Conservation (phyloP, 1,140 invertebrate species). For the Nymphalis io region DNA sequence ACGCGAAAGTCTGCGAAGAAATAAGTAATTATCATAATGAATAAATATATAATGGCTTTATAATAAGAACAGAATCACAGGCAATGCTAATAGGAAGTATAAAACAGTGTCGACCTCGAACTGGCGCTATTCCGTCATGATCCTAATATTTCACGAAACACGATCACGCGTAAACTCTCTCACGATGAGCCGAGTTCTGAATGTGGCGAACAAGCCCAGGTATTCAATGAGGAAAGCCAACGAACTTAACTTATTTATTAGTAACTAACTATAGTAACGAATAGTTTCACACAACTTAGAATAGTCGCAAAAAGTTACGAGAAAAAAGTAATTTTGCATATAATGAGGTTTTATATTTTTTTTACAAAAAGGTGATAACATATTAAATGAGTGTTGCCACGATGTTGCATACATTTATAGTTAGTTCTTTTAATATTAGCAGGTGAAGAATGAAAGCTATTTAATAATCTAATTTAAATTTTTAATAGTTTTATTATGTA, state of each 20-base stretch:
- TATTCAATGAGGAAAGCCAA: slow-evolving; percentile 16
- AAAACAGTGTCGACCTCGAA: slow-evolving; percentile 40
- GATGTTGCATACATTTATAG: no score
- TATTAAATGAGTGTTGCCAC: no score
- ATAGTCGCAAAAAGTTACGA: no score
- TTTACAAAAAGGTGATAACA: no score
- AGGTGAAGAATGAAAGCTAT: no score
- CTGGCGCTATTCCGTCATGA: slow-evolving; percentile 44
- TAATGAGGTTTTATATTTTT: no score
- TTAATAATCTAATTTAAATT: no score
- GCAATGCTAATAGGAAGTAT: slow-evolving; percentile 19
- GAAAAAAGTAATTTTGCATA: not conserved
- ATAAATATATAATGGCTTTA: not conserved
- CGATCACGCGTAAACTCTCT: slow-evolving; percentile 44
- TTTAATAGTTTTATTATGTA: no score
- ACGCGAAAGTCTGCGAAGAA: no score
- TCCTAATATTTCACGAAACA: slow-evolving; percentile 47
- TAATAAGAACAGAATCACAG: slow-evolving; percentile 1
- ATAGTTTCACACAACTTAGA: no score
- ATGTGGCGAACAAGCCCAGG: slow-evolving; percentile 23
- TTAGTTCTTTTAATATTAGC: no score
- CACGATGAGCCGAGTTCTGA: slow-evolving; percentile 36
- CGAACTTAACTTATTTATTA: not conserved
- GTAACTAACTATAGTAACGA: not conserved
- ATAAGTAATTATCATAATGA: not conserved